Evolutionary conservation across 2,113 vertebrate genomes (phyloP).

Genomic region (Pipra filicauda): DNA sequence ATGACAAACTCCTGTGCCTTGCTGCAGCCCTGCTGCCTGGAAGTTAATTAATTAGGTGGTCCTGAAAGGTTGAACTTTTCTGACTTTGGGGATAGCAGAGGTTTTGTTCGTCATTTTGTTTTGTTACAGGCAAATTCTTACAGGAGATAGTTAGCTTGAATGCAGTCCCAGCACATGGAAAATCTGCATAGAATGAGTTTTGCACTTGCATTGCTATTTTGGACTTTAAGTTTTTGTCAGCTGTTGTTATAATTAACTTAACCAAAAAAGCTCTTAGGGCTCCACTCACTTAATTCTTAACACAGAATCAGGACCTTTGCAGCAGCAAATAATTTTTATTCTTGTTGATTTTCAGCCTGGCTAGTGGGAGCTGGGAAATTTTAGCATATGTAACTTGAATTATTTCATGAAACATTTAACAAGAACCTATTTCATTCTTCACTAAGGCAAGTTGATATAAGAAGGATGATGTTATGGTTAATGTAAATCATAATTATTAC

Average conservation of each 20-base stretch:
- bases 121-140: neutral
- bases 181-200: neutral
- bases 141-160: neutral
- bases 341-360: constrained; percentile 1
- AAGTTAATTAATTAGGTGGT: constrained; percentile 34
- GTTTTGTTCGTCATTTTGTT: neutral
- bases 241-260: constrained; percentile 2
- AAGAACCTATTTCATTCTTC: constrained; percentile 38
- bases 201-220: neutral
- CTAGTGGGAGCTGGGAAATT: neutral
- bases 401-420: constrained; percentile 61
- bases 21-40: neutral
- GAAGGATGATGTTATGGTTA: constrained; percentile 31
- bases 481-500: constrained; percentile 57
- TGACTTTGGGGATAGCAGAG: neutral
- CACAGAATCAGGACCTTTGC: neutral
- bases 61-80: neutral
- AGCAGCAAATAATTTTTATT: constrained; percentile 1
- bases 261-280: neutral
- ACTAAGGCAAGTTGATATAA: constrained; percentile 38
- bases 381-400: constrained; percentile 30
- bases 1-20: neutral
- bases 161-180: neutral
- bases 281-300: neutral
- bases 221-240: neutral